Base-by-base conservation (phyloP, 2,888 invertebrate species). In the Parasteatoda lunata region DNA sequence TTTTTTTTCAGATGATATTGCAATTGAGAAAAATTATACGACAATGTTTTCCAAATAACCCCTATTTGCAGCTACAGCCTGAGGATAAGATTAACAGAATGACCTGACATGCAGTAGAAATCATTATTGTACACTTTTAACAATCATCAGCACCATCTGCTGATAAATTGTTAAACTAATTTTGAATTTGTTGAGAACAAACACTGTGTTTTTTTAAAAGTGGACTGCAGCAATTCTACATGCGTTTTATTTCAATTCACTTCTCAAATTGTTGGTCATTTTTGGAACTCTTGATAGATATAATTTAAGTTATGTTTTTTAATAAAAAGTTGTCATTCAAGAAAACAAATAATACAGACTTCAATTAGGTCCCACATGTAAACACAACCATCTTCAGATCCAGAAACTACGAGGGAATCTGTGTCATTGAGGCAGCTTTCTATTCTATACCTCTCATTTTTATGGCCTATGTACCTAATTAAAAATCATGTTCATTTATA, bases 361-460 rank as follows among this genome's bases (percentile, higher is more conserved):
- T 95, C 95, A 4, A 98, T 94, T 69, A 99, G 93, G 92, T 98
- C 97, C 97, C 98, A 99, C 90, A 95, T 94, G 93, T 95, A 96
- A 6, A 97, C 93, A 90, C 94, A 94, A 0, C 98, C 98, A 88
- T 96, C 95, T 13, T 95, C 95, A 0, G 98, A 98, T 0, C 99
- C 99, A 45, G 97, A 96, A 68, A 98, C 93, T 70, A 99, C 94
- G 90, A 95, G 95, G 72, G 95, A 95, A 91, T 99, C 98, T 89
- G 95, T 95, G 80, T 94, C 93, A 92, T 96, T 95, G 0, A 98
- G 94, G 78, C 95, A 95, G 91, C 96, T 96, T 92, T 98, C 98
- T 69, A 98, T 94, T 90, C 95, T 95, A 91, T 95, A 96, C 91
- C 97, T 96, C 88, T 94, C 95, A 76, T 96, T 95, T 89, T 93